Evolutionary conservation across 1,140 invertebrate species (phyloP).

Genomic region (Saccostrea echinata): DNA sequence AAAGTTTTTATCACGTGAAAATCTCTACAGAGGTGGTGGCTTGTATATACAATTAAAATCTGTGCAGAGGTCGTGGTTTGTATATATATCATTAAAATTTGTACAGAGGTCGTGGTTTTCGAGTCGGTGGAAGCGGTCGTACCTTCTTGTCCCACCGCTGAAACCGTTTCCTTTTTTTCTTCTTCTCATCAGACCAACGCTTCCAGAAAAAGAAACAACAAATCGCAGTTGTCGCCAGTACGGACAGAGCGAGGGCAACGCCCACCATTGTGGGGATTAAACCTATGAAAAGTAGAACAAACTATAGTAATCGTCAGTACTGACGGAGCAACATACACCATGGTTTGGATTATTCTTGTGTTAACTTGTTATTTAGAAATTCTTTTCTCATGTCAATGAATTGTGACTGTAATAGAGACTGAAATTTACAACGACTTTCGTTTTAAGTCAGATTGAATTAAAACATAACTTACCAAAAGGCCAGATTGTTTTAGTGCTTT

Average conservation of each 20-base stretch:
- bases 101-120: neutral
- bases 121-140: neutral
- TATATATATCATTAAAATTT: neutral
- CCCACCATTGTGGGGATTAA: neutral
- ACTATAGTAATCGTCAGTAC: too few relatives aligned
- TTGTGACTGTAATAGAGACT: too few relatives aligned
- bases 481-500: neutral
- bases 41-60: neutral
- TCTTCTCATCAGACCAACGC: neutral
- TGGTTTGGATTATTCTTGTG: neutral
- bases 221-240: neutral
- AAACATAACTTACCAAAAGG: constrained; percentile 13
- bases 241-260: neutral
- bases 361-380: too few relatives aligned
- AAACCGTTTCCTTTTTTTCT: neutral
- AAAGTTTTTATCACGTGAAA: too few relatives aligned
- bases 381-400: too few relatives aligned
- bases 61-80: neutral
- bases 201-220: neutral
- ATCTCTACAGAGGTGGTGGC: neutral
- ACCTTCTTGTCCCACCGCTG: neutral
- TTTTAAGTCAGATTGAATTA: too few relatives aligned
- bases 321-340: too few relatives aligned
- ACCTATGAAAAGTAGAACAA: neutral
- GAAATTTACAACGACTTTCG: too few relatives aligned